Conservation (phyloP, 2,113 vertebrate species). For the Gopherus flavomarginatus region DNA sequence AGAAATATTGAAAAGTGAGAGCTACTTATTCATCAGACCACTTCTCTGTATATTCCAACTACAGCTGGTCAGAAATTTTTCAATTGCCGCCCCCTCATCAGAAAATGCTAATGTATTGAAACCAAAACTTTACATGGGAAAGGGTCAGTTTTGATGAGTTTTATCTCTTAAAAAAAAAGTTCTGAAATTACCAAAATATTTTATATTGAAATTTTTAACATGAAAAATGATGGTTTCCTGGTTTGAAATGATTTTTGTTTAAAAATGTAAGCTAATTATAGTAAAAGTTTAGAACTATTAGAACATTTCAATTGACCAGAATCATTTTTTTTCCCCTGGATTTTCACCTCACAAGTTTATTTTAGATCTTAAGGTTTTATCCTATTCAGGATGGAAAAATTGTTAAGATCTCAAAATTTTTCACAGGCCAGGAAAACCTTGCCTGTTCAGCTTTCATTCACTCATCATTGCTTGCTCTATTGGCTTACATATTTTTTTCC, state of each 20-base stretch:
- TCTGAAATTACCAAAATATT: neutral
- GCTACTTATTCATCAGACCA: neutral
- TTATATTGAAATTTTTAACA: neutral
- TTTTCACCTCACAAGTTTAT: neutral
- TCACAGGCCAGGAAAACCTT: neutral
- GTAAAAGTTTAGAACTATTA: accelerated
- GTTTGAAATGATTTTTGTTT: neutral
- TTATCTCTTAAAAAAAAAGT: neutral
- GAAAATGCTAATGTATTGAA: neutral
- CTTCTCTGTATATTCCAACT: neutral
- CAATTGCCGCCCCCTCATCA: neutral
- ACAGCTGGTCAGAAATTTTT: neutral
- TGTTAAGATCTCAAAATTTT: neutral
- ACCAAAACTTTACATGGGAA: neutral
- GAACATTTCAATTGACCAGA: neutral
- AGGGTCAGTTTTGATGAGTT: neutral
- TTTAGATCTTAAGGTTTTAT: neutral
- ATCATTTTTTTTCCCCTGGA: neutral
- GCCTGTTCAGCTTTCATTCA: neutral
- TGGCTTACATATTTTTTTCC: too few relatives aligned
- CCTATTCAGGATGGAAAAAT: neutral
- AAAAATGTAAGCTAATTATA: neutral
- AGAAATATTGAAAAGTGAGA: neutral
- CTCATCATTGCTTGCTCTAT: neutral
- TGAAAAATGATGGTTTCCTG: accelerated